Conservation (phyloP, 2,888 invertebrate species). For the Chalcosyrphus nemorum region DNA sequence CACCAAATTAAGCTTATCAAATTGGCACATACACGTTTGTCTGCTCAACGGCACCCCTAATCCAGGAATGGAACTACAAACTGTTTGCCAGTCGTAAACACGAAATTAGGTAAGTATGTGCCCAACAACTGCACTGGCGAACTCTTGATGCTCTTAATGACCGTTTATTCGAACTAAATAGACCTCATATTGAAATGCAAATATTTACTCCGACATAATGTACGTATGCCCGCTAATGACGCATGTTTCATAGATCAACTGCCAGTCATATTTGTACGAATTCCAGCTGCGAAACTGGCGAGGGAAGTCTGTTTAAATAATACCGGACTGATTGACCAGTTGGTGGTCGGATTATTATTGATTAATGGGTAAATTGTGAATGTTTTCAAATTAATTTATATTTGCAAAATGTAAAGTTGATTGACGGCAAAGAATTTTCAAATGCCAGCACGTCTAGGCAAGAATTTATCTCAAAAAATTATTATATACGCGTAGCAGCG, state of each 20-base stretch:
- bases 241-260: not conserved
- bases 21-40: constrained; percentile 5
- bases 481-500: no score
- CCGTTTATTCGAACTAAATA: not conserved
- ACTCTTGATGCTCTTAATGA: not conserved
- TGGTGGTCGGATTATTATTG: not conserved
- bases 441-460: not conserved
- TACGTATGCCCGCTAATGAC: constrained; percentile 11
- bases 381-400: not conserved
- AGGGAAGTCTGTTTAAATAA: not conserved
- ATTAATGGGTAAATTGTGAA: not conserved
- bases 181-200: not conserved
- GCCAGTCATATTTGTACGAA: not conserved
- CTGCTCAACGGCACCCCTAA: not conserved
- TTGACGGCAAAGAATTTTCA: not conserved
- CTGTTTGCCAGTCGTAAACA: not conserved
- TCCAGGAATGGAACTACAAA: constrained; percentile 14
- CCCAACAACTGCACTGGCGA: constrained; percentile 2
- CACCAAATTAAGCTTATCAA: constrained; percentile 21
- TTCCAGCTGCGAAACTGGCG: not conserved
- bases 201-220: not conserved
- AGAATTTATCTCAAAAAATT: no score
- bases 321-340: not conserved
- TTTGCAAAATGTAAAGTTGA: not conserved
- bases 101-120: constrained; percentile 18